Conservation (phyloP, 2,113 vertebrate genomes). For the Paradisaea rubra region DNA sequence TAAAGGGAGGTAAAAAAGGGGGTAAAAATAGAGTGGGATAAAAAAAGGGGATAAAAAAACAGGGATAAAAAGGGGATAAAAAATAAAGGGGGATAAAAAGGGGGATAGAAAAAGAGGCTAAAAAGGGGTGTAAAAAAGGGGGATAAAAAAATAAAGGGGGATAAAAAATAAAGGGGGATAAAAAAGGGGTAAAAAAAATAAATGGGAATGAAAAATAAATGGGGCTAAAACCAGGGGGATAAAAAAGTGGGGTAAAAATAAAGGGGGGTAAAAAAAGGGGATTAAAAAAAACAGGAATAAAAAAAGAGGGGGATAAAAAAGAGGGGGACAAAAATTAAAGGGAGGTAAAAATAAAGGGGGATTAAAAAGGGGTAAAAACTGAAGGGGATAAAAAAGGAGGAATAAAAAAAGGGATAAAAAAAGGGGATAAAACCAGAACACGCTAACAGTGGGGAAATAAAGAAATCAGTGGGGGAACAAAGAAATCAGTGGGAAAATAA, state of each 20-base stretch:
- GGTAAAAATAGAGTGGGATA: not conserved
- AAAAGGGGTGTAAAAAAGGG: not conserved
- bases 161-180: too few relatives aligned
- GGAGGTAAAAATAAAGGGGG: too few relatives aligned
- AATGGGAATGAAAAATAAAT: too few relatives aligned
- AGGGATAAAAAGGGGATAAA: not conserved
- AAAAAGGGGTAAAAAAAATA: not conserved
- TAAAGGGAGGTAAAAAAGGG: not conserved
- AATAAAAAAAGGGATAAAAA: too few relatives aligned
- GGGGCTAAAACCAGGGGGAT: not conserved
- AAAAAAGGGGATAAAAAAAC: not conserved
- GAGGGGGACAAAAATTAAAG: not conserved
- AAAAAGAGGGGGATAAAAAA: too few relatives aligned
- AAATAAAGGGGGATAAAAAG: not conserved
- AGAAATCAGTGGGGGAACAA: not conserved
- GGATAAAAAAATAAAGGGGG: not conserved
- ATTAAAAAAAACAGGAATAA: not conserved
- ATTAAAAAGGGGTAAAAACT: not conserved
- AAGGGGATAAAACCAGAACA: not conserved
- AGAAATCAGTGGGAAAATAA: not conserved
- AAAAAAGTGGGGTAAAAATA: not conserved
- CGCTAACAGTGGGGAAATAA: too few relatives aligned
- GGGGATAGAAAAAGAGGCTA: too few relatives aligned
- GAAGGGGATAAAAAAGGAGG: not conserved
- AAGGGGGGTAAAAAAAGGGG: too few relatives aligned